A percentile compares a stretch with the other conserved stretches of the same genome.
Evolutionary conservation across 2,797 vertebrate genomes (phyloP).

Genomic region (Echiichthys vipera): DNA sequence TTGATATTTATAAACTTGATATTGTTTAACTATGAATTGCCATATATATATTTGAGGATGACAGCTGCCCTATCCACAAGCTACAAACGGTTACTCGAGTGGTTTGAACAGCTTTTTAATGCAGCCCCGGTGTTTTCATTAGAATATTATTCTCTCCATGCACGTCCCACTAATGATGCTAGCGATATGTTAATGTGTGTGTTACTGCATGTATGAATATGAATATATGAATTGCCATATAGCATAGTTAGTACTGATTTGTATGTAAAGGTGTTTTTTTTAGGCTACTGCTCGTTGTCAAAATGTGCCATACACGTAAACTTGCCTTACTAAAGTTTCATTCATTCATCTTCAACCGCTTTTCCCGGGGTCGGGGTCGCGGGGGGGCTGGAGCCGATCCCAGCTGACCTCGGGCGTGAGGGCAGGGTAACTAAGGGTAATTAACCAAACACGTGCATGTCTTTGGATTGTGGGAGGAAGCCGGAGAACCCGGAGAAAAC

Average conservation of each 20-base stretch:
- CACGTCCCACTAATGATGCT: conserved; percentile 47
- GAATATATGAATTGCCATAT: neutral
- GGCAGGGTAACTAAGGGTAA: no score
- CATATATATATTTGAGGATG: conserved; percentile 28
- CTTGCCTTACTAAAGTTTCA: no score
- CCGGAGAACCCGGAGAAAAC: no score
- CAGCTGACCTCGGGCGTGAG: no score
- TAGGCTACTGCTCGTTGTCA: no score
- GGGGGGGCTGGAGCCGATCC: no score
- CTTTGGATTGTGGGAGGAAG: no score
- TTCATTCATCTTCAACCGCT: no score
- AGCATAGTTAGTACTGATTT: neutral
- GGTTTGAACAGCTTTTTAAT: conserved; percentile 48
- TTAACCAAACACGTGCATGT: no score
- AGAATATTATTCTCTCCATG: conserved; percentile 39
- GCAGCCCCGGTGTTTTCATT: conserved; percentile 53
- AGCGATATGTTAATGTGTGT: conserved; percentile 46
- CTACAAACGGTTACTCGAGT: conserved; percentile 19
- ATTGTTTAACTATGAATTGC: neutral
- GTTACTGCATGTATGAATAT: conserved; percentile 36
- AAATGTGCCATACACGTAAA: no score
- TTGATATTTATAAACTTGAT: no score
- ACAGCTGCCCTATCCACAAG: conserved; percentile 8
- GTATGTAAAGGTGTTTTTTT: neutral
- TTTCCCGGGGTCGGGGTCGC: no score